Percentiles rank a stretch among this genome's conserved stretches.
phyloP scores from a whole-genome alignment of 2,888 invertebrate genomes.

The Drosophila maculinotata region DNA sequence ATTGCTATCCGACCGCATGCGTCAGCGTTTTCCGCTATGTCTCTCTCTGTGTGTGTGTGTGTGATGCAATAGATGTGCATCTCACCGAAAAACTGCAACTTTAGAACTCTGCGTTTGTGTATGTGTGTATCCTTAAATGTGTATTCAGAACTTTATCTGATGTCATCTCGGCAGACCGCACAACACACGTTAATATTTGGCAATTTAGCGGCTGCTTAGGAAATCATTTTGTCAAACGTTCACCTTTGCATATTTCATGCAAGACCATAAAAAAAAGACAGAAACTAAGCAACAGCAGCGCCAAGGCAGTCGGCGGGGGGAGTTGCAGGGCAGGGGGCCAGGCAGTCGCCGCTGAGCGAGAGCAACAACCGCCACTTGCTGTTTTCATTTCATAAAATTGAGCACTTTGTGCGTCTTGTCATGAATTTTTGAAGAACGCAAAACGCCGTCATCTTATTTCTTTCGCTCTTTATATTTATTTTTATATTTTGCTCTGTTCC shows the following conservation, averaged over 20 bases:
- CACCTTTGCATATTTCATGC: slow-evolving; percentile 66
- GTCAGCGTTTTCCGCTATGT: slow-evolving; percentile 63
- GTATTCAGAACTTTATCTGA: slow-evolving; percentile 33
- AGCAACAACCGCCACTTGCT: slow-evolving; percentile 57
- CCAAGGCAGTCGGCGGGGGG: slow-evolving; percentile 1
- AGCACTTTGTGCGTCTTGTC: slow-evolving; percentile 77
- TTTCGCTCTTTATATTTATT: slow-evolving; percentile 21
- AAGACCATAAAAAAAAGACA: slow-evolving; percentile 41
- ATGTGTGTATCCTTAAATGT: no score
- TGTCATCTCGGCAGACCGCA: no score
- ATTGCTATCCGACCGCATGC: slow-evolving; percentile 67
- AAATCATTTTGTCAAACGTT: slow-evolving; percentile 62
- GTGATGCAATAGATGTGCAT: slow-evolving; percentile 70
- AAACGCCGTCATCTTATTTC: slow-evolving; percentile 63
- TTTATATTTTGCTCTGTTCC: neutral
- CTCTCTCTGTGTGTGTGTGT: slow-evolving; percentile 16
- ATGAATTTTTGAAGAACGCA: slow-evolving; percentile 74
- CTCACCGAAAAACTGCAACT: slow-evolving; percentile 33
- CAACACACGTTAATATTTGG: slow-evolving; percentile 56
- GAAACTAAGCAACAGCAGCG: slow-evolving; percentile 20
- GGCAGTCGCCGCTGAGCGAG: neutral
- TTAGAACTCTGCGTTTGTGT: neutral
- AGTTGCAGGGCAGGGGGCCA: neutral
- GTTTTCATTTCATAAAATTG: slow-evolving; percentile 76
- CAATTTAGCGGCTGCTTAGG: slow-evolving; percentile 65